Base-by-base conservation (phyloP, 2,797 vertebrate species). In the Bufotes viridis region DNA sequence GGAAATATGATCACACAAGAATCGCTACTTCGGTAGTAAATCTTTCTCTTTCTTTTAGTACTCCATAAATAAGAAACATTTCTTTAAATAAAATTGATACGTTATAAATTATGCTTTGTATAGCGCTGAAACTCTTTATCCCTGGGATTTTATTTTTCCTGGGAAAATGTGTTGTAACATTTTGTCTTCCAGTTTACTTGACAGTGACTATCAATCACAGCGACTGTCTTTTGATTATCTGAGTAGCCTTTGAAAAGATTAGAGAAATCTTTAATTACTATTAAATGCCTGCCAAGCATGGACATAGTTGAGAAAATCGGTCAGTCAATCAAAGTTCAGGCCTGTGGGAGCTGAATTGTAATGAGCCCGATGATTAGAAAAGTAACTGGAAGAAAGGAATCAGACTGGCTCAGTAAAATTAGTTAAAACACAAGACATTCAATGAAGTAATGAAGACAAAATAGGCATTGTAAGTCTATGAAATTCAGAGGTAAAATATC, bases 191-290 rank as follows among this genome's bases (percentile, higher is more conserved):
- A 80, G 78, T 90, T 93, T 93, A 91, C 51, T 9, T 92, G 92
- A 92, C 90, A 91, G 92, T 90, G 88, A 57, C 89, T 90, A 92
- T 94, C 93, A 93, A 91, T 94, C 93, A 93, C 92, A 94, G 85
- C 90, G 91, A 91, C 90, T 92, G 88, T 82, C 86, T 90, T 81
- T 92, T 93, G 93, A 91, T 94, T 92, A 91, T 93, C 87, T 90
- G 85, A 87, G 79, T 91, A 90, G 20, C 83, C 85, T 89, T 90
- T 83, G 83, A 93, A 92, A 72, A 92, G 90, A 93, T 90, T 85
- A 90, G 87, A 93, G 90, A 90, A 92, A 91, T 88, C 89, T 92
- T 92, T 93, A 94, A 94, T 94, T 94, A 85, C 90, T 91, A 86
- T 92, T 93, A 94, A 93, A 92, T 91, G 87, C 92, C 92, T 94